Evolutionary conservation across 2,888 invertebrate species (phyloP).

Genomic region (Junonia oenone): DNA sequence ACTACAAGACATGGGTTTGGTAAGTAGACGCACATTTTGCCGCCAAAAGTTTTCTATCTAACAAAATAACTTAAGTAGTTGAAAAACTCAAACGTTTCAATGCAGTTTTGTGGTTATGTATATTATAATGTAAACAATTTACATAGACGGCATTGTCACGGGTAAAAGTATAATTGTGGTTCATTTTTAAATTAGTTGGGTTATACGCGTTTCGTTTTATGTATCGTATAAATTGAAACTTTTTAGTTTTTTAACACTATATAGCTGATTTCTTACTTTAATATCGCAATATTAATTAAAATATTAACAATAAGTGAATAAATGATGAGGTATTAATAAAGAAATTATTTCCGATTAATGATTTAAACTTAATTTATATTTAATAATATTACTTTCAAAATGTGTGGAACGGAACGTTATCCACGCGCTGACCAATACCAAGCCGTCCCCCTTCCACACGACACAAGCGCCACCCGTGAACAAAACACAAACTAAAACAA

Average conservation of each 20-base stretch:
- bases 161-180: constrained; percentile 8
- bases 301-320: background rate
- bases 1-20: constrained; percentile 86
- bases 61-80: constrained; percentile 12
- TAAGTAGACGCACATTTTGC: constrained; percentile 69
- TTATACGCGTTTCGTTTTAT: constrained; percentile 48
- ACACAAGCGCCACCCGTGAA: constrained; percentile 66
- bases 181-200: constrained; percentile 41
- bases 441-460: constrained; percentile 48
- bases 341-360: background rate
- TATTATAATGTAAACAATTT: constrained; percentile 16
- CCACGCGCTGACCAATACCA: constrained; percentile 47
- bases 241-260: background rate
- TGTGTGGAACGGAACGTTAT: constrained; percentile 48
- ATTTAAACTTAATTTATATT: background rate
- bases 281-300: background rate
- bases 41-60: constrained; percentile 45
- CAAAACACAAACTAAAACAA: constrained; percentile 71
- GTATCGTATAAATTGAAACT: background rate
- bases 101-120: constrained; percentile 29
- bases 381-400: background rate
- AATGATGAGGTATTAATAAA: background rate
- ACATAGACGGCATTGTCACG: constrained; percentile 5
- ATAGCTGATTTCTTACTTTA: background rate
- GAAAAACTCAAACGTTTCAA: constrained; percentile 14